Conservation (phyloP, 2,797 vertebrate genomes). For the Carcharodon carcharias region DNA sequence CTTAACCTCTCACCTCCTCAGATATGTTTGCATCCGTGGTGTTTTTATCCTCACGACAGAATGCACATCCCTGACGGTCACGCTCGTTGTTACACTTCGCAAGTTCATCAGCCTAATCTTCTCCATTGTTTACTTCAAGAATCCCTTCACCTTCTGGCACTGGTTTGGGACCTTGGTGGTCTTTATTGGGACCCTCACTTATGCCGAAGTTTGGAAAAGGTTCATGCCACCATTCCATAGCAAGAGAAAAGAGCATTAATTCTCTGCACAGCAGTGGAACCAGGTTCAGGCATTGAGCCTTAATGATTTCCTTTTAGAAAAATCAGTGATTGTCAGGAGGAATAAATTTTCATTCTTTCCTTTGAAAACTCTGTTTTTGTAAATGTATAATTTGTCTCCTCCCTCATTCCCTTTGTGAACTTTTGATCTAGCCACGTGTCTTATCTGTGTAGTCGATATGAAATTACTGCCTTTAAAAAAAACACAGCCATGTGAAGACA, state of each 20-base stretch:
- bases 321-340: no score
- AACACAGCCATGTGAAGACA: background rate
- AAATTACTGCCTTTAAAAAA: background rate
- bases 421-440: background rate
- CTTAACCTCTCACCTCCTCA: constrained; percentile 47
- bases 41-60: constrained; percentile 93
- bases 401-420: background rate
- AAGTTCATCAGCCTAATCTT: constrained; percentile 97
- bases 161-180: constrained; percentile 84
- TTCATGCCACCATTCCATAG: constrained; percentile 42
- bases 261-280: no score
- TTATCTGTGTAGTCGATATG: background rate
- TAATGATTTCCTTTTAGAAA: background rate
- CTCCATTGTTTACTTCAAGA: constrained; percentile 89
- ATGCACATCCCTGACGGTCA: constrained; percentile 89
- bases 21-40: constrained; percentile 87
- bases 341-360: background rate
- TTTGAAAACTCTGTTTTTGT: background rate
- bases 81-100: constrained; percentile 86
- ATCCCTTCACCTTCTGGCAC: constrained; percentile 89
- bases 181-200: constrained; percentile 83
- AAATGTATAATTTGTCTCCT: background rate
- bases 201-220: constrained; percentile 79
- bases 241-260: constrained; percentile 40
- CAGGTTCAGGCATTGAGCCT: background rate